Evolutionary conservation across 2,888 invertebrate genomes (phyloP), one percentile per base, ranked within the genome.

Genomic region (Geotrupes spiniger): DNA sequence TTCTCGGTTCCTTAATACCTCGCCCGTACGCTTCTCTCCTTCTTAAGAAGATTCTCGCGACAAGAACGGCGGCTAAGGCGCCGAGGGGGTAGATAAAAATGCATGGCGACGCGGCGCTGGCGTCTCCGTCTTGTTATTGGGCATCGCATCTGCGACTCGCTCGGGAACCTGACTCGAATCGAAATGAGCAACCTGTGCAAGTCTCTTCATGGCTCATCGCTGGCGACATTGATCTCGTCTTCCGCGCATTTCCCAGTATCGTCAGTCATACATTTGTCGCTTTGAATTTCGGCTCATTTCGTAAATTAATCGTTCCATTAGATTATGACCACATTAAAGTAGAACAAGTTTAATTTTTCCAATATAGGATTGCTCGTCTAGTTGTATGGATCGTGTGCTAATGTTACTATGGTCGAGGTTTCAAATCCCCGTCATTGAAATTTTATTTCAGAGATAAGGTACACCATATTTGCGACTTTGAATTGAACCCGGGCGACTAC

Each of bases 51-150:
- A 9, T 42, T 9, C 9, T 25, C 11, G 16, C 27, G 33, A 6
- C 21, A 21, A 6, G 21, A 3, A 21, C 21, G 3, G 25, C 17
- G 10, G 11, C 33, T 29, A 16, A 11, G 14, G 10, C 6, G 51
- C 52, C 54, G 53, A 59, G 59, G 59, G 63, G 64, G 66, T 66
- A 68, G 66, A 72, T 72, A 70, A 72, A 70, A 72, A 72, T 71
- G 71, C 71, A 70, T 65, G 70, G 67, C 69, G 69, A 66, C 69
- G 63, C 62, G 59, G 63, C 64, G 62, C 64, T 63, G 42, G 62
- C 66, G 63, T 64, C 65, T 62, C 62, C 64, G 63, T 65, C 68
- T 67, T 65, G 67, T 64, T 65, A 65, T 66, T 66, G 64, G 65
- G 63, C 61, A 62, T 59, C 60, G 60, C 62, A 62, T 62, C 63